Conservation (phyloP, 35 echinoderm and acorn worm genomes). For the Apostichopus californicus region DNA sequence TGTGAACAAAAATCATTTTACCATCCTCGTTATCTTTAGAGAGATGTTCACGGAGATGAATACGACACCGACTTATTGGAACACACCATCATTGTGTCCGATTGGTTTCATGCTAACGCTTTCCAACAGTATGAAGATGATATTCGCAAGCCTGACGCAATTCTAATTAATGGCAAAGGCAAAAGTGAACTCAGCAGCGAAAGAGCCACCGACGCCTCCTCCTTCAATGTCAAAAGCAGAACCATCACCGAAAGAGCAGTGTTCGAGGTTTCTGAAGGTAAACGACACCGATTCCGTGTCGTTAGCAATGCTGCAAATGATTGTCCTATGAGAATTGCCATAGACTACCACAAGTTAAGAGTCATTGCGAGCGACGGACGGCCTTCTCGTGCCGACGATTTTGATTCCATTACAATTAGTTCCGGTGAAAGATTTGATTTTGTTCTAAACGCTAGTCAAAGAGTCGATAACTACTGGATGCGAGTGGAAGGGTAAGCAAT, state of each 20-base stretch:
- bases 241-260: not conserved
- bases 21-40: not conserved
- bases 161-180: conserved; percentile 92
- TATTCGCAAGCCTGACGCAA: conserved; percentile 76
- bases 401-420: conserved; percentile 67
- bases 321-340: conserved; percentile 68
- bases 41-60: conserved; percentile 56
- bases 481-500: conserved; percentile 54
- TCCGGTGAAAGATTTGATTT: conserved; percentile 75
- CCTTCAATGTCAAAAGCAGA: not conserved
- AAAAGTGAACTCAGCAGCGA: not conserved
- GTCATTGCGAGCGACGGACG: conserved; percentile 87
- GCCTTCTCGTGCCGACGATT: conserved; percentile 41
- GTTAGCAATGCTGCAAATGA: conserved; percentile 84
- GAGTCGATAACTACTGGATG: conserved; percentile 80
- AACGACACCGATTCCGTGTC: conserved; percentile 71
- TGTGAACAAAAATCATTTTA: too few species aligned
- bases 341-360: conserved; percentile 73
- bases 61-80: conserved; percentile 86
- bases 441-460: conserved; percentile 56
- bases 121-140: conserved; percentile 65
- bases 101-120: conserved; percentile 81
- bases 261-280: conserved; percentile 2
- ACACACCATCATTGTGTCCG: conserved; percentile 70
- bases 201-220: too few species aligned